phyloP scores from a whole-genome alignment of 2,797 vertebrate species.

The Tachyglossus aculeatus region DNA sequence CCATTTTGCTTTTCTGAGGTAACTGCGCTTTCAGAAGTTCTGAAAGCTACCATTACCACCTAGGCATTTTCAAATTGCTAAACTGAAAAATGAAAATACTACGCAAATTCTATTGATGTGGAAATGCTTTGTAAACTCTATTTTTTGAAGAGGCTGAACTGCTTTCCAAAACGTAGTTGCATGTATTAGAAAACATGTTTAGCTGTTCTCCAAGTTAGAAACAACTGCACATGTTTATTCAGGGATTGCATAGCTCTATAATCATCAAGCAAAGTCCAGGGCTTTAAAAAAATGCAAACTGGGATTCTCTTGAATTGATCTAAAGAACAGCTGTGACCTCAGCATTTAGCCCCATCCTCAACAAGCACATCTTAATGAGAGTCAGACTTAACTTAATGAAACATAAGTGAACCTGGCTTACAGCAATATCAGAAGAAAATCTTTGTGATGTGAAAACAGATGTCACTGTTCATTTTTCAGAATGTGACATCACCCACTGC shows the following conservation, averaged over 20 bases:
- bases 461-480: conserved; percentile 45
- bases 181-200: too few relatives aligned
- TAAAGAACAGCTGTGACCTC: conserved; percentile 3
- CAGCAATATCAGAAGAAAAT: conserved; percentile 14
- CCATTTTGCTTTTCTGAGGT: not conserved
- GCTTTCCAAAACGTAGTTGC: too few relatives aligned
- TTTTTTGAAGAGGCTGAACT: too few relatives aligned
- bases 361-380: conserved; percentile 21
- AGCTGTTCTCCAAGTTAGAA: not conserved
- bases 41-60: not conserved
- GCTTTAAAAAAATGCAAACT: not conserved
- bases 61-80: not conserved
- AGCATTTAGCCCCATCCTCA: not conserved
- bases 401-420: conserved; percentile 30
- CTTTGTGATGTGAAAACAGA: conserved; percentile 43
- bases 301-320: not conserved
- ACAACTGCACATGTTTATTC: not conserved
- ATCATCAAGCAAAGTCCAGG: not conserved
- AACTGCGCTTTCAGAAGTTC: not conserved
- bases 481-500: not conserved
- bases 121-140: too few relatives aligned
- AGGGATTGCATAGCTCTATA: not conserved
- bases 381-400: conserved; percentile 20
- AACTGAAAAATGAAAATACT: too few relatives aligned
- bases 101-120: too few relatives aligned